Base-by-base conservation (phyloP, 2,113 vertebrate genomes). In the Crotalus viridis region DNA sequence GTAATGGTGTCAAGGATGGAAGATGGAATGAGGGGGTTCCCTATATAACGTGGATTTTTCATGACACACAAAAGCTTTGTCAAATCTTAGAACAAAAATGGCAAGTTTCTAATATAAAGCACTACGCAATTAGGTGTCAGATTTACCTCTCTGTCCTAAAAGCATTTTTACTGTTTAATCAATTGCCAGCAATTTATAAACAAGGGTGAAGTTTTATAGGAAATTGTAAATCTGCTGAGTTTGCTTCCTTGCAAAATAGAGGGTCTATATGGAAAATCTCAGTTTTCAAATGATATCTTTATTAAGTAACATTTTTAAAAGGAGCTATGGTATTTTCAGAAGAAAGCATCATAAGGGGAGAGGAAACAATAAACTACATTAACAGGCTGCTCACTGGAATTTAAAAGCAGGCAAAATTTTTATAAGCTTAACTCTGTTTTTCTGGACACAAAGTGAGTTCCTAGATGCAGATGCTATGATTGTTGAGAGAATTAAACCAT, bases 141-240 rank as follows among this genome's bases (percentile, higher is more conserved):
- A 97, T 97, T 97, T 97, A 98, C 97, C 96, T 97, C 96, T 95
- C 95, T 97, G 96, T 97, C 97, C 96, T 98, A 98, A 98, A 98
- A 98, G 98, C 97, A 96, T 97, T 97, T 98, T 98, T 98, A 98
- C 98, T 97, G 97, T 97, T 98, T 98, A 97, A 98, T 98, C 98
- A 97, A 98, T 98, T 97, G 97, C 90, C 86, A 94, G 96, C 97
- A 97, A 97, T 98, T 98, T 97, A 97, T 97, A 98, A 98, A 98
- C 98, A 98, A 97, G 96, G 94, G 93, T 96, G 81, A 94, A 95
- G 90, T 97, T 97, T 97, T 97, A 97, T 96, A 91, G 46, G 88
- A 94, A 95, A 92, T 56, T 92, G 93, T 98, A 96, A 97, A 97
- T 97, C 97, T 97, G 94, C 93, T 92, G 93, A 89, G 6, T 92